A percentile compares a stretch with the other conserved stretches of the same genome.
These are phyloP conservation scores for Cryptus armator DNA, from an alignment of 2,888 invertebrate genomes.

Conservation along the genomic window DNA sequence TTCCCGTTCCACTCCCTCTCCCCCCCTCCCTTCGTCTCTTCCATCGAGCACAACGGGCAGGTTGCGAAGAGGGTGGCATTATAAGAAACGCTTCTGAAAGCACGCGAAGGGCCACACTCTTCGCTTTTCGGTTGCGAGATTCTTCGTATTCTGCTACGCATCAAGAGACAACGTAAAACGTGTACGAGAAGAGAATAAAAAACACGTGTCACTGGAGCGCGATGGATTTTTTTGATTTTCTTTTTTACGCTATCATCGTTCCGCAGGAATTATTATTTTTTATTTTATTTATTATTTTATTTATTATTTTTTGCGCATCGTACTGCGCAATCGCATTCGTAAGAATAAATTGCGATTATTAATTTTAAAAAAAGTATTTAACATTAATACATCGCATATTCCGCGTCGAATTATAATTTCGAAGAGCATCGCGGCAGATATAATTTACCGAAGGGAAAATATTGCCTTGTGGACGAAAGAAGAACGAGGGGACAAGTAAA, in stretches of 20 bases:
- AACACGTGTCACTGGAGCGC: conserved; percentile 75
- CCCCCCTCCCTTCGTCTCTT: conserved; percentile 36
- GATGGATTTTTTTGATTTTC: conserved; percentile 68
- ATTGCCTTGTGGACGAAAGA: conserved; percentile 74
- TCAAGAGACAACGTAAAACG: conserved; percentile 23
- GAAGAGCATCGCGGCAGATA: conserved; percentile 68
- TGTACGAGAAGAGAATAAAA: conserved; percentile 59
- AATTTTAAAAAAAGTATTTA: too few species aligned
- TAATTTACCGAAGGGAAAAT: conserved; percentile 77
- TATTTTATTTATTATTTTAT: too few species aligned
- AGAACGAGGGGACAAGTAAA: conserved; percentile 45
- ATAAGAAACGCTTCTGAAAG: conserved; percentile 80
- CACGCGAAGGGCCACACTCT: conserved; percentile 54
- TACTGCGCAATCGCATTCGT: too few species aligned
- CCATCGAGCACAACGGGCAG: conserved; percentile 32
- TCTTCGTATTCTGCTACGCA: conserved; percentile 29
- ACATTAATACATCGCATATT: too few species aligned
- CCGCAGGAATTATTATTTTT: conserved; percentile 45
- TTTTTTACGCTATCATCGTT: conserved; percentile 55
- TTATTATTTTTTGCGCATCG: too few species aligned
- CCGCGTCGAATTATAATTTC: not conserved
- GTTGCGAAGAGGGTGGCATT: conserved; percentile 69
- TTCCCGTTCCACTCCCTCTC: conserved; percentile 41
- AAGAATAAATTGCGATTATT: too few species aligned
- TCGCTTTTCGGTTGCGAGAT: conserved; percentile 34